These are phyloP conservation scores for Cyclophora punctaria DNA, from an alignment of 2,888 invertebrate genomes.

Conservation along the genomic window DNA sequence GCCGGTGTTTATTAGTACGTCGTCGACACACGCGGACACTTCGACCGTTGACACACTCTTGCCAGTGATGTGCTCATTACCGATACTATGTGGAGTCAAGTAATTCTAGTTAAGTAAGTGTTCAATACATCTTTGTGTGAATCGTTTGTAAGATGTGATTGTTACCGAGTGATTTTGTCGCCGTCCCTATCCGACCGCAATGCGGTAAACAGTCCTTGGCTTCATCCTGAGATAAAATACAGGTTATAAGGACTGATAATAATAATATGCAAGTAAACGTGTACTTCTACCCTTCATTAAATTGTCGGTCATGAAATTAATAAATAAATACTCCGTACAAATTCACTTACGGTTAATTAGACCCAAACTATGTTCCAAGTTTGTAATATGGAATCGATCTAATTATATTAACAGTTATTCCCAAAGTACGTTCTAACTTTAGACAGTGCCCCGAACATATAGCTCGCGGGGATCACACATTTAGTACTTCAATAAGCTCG, in stretches of 20 bases:
- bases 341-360: too few species aligned
- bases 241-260: background rate
- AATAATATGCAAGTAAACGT: too few species aligned
- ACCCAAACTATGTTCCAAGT: too few species aligned
- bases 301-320: too few species aligned
- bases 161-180: conserved; percentile 7
- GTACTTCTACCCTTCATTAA: too few species aligned
- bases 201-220: conserved; percentile 23
- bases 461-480: too few species aligned
- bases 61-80: conserved; percentile 21
- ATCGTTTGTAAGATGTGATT: conserved; percentile 6
- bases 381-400: too few species aligned
- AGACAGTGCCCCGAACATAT: too few species aligned
- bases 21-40: background rate
- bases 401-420: too few species aligned
- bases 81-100: conserved; percentile 55
- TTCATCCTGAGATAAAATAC: conserved; percentile 6
- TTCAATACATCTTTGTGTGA: conserved; percentile 6
- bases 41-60: conserved; percentile 25
- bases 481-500: too few species aligned
- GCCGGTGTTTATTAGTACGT: conserved; percentile 23
- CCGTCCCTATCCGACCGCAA: conserved; percentile 19
- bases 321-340: too few species aligned
- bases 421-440: too few species aligned
- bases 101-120: conserved; percentile 51